Conservation (phyloP, 35 echinoderm and acorn worm genomes). For the Patiria miniata region DNA sequence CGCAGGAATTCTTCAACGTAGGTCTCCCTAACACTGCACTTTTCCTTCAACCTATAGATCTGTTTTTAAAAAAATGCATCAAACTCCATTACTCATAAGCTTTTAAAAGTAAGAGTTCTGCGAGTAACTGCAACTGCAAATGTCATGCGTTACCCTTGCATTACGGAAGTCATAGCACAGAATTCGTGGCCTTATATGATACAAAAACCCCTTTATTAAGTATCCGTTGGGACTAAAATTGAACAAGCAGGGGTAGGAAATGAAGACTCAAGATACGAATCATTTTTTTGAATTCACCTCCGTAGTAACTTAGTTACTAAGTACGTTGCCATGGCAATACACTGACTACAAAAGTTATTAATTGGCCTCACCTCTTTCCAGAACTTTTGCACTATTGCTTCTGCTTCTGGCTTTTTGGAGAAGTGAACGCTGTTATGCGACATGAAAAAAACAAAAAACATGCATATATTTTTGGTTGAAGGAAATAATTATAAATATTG, state of each 20-base stretch:
- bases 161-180: too few species aligned
- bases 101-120: neutral
- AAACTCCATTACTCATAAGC: neutral
- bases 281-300: too few species aligned
- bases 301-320: neutral
- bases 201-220: too few species aligned
- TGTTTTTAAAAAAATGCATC: constrained; percentile 34
- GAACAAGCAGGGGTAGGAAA: too few species aligned
- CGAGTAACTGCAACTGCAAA: too few species aligned
- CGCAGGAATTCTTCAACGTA: constrained; percentile 75
- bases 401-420: constrained; percentile 43
- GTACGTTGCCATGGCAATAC: neutral
- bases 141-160: too few species aligned
- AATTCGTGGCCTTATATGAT: too few species aligned
- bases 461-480: neutral
- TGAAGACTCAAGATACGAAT: too few species aligned
- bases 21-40: constrained; percentile 76
- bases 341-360: neutral
- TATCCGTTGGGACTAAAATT: too few species aligned
- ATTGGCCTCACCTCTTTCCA: constrained; percentile 77
- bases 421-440: neutral
- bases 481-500: neutral
- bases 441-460: neutral
- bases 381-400: constrained; percentile 67
- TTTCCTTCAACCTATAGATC: constrained; percentile 62